Percentiles rank a stretch among this genome's conserved stretches.
Evolutionary conservation across 2,888 invertebrate species (phyloP).

Genomic region (Pyrrhia umbra): DNA sequence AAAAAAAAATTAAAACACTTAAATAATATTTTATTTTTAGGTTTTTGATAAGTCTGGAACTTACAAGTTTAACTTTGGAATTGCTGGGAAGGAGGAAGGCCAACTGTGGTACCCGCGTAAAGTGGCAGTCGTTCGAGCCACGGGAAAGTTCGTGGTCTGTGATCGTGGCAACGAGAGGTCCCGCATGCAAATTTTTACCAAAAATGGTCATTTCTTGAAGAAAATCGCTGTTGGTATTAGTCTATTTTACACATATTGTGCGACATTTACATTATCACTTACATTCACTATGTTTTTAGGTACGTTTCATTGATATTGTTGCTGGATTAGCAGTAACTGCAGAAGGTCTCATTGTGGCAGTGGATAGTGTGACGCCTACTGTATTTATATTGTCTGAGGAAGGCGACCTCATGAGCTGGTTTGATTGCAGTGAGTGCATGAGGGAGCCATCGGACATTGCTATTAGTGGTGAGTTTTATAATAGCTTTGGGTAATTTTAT

Average conservation of each 20-base stretch:
- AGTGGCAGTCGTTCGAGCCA: constrained; percentile 96
- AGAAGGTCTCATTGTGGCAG: constrained; percentile 98
- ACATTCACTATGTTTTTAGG: constrained; percentile 70
- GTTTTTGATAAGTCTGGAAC: constrained; percentile 98
- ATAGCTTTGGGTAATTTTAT: background rate
- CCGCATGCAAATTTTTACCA: constrained; percentile 99
- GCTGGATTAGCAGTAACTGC: constrained; percentile 98
- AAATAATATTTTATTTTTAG: constrained; percentile 80
- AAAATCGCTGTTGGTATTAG: constrained; percentile 93
- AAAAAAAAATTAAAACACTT: background rate
- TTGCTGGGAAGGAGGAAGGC: constrained; percentile 98
- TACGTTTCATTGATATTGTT: constrained; percentile 96
- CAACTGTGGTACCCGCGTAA: constrained; percentile 99
- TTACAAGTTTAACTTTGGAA: constrained; percentile 98
- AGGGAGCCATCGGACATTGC: constrained; percentile 99
- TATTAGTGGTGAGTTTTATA: constrained; percentile 93
- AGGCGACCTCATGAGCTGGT: constrained; percentile 98
- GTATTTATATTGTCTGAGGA: constrained; percentile 98
- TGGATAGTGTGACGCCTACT: constrained; percentile 99
- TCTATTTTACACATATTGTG: background rate
- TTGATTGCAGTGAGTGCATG: constrained; percentile 99
- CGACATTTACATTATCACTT: background rate
- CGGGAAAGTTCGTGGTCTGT: constrained; percentile 98
- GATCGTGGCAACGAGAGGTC: constrained; percentile 99
- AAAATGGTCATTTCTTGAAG: constrained; percentile 98